Evolutionary conservation across 2,113 vertebrate species (phyloP).

Genomic region (Perca schrenkii): DNA sequence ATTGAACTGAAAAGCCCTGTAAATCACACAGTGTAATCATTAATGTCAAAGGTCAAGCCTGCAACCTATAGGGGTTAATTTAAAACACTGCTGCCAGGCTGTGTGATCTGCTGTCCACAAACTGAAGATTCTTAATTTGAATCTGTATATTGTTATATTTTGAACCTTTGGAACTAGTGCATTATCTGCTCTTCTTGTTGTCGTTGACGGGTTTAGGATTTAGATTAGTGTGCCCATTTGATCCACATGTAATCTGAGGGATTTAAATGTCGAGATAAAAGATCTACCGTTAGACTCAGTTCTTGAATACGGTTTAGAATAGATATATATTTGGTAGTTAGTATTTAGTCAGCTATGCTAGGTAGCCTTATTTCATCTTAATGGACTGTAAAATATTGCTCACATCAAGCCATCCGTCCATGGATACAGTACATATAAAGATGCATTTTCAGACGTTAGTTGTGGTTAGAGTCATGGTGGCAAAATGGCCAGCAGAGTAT

Average conservation of each 20-base stretch:
- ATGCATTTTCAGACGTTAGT: neutral
- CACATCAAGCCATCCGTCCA: neutral
- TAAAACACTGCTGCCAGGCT: neutral
- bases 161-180: neutral
- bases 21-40: slow-evolving; percentile 5
- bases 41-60: slow-evolving; percentile 17
- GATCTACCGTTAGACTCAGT: neutral
- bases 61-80: neutral
- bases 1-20: neutral
- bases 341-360: neutral
- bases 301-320: neutral
- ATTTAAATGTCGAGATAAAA: slow-evolving; percentile 9
- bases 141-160: neutral
- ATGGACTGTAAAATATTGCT: neutral
- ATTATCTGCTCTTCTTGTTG: neutral
- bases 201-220: neutral
- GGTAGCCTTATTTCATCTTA: neutral
- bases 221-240: neutral
- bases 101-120: neutral
- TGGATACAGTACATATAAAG: neutral
- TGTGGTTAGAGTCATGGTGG: neutral
- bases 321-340: neutral
- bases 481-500: neutral
- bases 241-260: neutral
- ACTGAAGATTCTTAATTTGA: neutral